A percentile compares a stretch with the other conserved stretches of the same genome.
These are phyloP conservation scores for Xenops minutus DNA, from an alignment of 2,797 vertebrate genomes.

Conservation along the genomic window DNA sequence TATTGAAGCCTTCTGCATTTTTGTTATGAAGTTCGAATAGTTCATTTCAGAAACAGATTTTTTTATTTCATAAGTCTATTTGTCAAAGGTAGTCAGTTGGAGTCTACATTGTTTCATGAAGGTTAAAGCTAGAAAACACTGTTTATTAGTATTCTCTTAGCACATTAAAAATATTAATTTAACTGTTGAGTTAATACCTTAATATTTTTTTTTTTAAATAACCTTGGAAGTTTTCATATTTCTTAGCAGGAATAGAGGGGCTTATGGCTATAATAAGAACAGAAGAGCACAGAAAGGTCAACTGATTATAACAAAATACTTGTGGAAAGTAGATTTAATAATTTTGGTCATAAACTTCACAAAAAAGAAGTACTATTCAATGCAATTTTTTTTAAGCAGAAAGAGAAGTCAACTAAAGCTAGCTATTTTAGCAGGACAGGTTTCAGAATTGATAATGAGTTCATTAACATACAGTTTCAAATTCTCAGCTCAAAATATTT, in stretches of 20 bases:
- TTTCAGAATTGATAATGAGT: neutral
- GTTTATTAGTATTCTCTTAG: neutral
- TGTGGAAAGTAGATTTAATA: neutral
- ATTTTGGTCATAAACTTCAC: neutral
- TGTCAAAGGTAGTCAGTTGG: neutral
- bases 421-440: neutral
- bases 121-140: neutral
- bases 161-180: neutral
- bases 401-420: neutral
- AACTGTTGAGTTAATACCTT: neutral
- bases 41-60: neutral
- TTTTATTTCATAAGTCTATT: neutral
- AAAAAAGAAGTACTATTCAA: neutral
- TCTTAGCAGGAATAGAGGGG: neutral
- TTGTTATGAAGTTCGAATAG: neutral
- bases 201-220: neutral
- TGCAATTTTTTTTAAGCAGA: neutral
- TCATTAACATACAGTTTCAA: neutral
- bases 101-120: neutral
- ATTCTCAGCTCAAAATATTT: neutral
- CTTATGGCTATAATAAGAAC: neutral
- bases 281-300: neutral
- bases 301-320: neutral
- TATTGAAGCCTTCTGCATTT: neutral
- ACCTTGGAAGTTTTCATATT: neutral